Evolutionary conservation across 2,888 invertebrate genomes (phyloP), one percentile per base, ranked within the genome.

Genomic region (Idaea aversata): DNA sequence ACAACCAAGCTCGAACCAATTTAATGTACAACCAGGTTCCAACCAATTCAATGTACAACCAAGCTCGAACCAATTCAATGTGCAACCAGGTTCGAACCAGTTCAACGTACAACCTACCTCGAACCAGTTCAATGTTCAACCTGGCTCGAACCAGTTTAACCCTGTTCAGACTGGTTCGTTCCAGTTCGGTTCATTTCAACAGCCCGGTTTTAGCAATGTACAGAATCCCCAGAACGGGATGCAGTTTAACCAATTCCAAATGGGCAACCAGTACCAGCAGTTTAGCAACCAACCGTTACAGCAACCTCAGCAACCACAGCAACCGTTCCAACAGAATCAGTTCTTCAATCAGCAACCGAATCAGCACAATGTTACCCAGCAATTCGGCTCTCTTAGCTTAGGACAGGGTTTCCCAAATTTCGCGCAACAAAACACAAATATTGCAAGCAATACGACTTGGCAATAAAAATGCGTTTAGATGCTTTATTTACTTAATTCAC

Each of bases 401-500:
- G 90, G 90, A 3, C 91, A 90, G 76, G 83, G 75, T 77, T 91
- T 91, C 71, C 88, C 88, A n/a, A 90, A 78, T 64, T 83, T 88
- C 61, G 91, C 88, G 63, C 88, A 85, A 73, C 86, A 81, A 1
- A 92, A 92, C 68, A 70, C 82, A 57, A 91, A 91, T 71, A 87
- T 92, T 63, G 86, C 91, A 16, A 90, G 91, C 74, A 93, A 92
- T 75, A 77, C 86, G 25, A 85, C 90, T 63, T 93, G 93, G 93
- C 92, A 92, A 76, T 93, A 91, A 70, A 63, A n/a, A 34, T 58
- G 34, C 61, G 47, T 38, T 62, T 25, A 58, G 59, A 59, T 13
- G 34, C 59, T 63, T 47, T 59, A 63, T 63, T 63, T 63, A 58
- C 36, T 47, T 36, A 63, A 59, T 38, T 57, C 25, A 60, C 34